These are phyloP conservation scores for Rhopalosiphum maidis DNA, from an alignment of 1,140 invertebrate species.

Conservation along the genomic window DNA sequence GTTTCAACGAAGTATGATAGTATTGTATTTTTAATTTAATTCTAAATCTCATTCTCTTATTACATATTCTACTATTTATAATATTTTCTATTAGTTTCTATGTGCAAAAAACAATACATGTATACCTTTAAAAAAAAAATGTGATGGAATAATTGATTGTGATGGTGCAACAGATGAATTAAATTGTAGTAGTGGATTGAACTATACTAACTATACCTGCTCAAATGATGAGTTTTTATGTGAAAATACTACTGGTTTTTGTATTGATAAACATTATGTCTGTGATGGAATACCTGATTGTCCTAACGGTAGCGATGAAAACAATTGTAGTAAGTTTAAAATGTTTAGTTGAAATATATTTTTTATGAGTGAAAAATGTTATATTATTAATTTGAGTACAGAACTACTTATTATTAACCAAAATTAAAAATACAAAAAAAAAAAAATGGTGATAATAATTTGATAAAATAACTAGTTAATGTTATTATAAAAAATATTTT, in stretches of 20 bases:
- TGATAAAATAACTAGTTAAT: too few species aligned
- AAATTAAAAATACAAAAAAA: background rate
- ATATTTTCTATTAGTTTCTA: slow-evolving; percentile 60
- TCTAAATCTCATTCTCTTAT: background rate
- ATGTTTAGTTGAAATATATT: background rate
- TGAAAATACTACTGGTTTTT: slow-evolving; percentile 17
- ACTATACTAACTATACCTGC: slow-evolving; percentile 53
- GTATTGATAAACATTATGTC: slow-evolving; percentile 49
- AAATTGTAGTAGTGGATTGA: slow-evolving; percentile 63
- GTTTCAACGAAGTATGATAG: slow-evolving; percentile 18
- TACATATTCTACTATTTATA: background rate
- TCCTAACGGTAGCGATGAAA: slow-evolving; percentile 75
- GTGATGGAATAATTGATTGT: slow-evolving; percentile 70
- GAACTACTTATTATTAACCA: background rate
- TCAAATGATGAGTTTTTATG: slow-evolving; percentile 56
- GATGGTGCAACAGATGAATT: slow-evolving; percentile 67
- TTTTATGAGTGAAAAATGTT: background rate
- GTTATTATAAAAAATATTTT: too few species aligned
- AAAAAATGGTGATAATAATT: too few species aligned
- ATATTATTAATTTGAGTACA: background rate
- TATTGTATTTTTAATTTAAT: background rate
- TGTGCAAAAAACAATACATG: slow-evolving; percentile 62
- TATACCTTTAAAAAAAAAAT: slow-evolving; percentile 62
- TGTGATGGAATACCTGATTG: slow-evolving; percentile 78
- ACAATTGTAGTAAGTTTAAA: slow-evolving; percentile 59